Evolutionary conservation across 2,113 vertebrate genomes (phyloP).

Genomic region (Collichthys lucidus): DNA sequence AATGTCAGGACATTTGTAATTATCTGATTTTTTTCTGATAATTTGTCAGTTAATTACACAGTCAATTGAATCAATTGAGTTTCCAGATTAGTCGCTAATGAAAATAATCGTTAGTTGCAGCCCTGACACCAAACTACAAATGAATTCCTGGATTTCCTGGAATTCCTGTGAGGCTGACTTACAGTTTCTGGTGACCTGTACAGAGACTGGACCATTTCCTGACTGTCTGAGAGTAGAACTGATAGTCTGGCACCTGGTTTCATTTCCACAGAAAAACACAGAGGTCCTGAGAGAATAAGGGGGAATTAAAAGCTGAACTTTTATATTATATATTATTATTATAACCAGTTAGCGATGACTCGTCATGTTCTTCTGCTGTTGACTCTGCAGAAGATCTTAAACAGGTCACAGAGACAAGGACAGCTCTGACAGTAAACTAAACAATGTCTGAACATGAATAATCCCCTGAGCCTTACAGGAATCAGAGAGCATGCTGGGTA

Average conservation of each 20-base stretch:
- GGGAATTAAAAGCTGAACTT: neutral
- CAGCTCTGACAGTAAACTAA: slow-evolving; percentile 8
- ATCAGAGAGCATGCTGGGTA: slow-evolving; percentile 37
- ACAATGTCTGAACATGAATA: neutral
- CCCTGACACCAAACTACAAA: neutral
- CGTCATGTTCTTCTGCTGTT: slow-evolving; percentile 1
- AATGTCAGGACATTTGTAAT: neutral
- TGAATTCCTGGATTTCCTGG: neutral
- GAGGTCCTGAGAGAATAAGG: neutral
- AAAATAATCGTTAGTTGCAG: neutral
- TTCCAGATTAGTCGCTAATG: neutral
- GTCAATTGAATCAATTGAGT: neutral
- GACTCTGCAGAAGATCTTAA: neutral
- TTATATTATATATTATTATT: too few relatives aligned
- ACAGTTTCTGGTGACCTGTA: neutral
- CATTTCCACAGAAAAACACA: slow-evolving; percentile 28
- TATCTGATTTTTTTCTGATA: neutral
- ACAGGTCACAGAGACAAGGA: neutral
- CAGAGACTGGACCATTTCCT: neutral
- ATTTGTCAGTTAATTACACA: neutral
- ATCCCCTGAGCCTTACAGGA: neutral
- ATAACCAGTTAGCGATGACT: neutral
- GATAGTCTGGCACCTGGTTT: slow-evolving; percentile 23
- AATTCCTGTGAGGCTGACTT: neutral
- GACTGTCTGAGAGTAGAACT: neutral